These are phyloP conservation scores for Hirtodrosophila histrioides DNA, from an alignment of 2,888 invertebrate genomes.

Conservation along the genomic window DNA sequence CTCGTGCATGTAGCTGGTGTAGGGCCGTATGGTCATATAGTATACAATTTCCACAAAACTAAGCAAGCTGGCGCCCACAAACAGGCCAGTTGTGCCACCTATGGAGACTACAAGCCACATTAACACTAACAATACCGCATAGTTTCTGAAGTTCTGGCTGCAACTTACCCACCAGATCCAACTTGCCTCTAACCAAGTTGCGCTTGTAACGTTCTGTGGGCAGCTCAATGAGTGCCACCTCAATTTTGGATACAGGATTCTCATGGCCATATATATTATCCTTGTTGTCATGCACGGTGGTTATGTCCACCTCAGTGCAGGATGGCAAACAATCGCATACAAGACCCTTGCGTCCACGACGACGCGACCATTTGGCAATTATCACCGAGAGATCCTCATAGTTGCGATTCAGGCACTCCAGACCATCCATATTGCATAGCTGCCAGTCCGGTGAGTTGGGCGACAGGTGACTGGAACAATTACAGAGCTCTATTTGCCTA, in stretches of 20 bases:
- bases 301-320: constrained; percentile 89
- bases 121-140: constrained; percentile 40
- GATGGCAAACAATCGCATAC: constrained; percentile 89
- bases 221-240: constrained; percentile 87
- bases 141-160: fast-evolving
- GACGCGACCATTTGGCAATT: constrained; percentile 87
- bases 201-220: constrained; percentile 90
- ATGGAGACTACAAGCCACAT: constrained; percentile 86
- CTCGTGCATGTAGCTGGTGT: constrained; percentile 71
- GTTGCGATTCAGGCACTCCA: constrained; percentile 87
- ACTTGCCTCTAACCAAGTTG: constrained; percentile 89
- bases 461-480: constrained; percentile 89
- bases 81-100: constrained; percentile 88
- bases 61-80: constrained; percentile 88
- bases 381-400: constrained; percentile 87
- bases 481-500: constrained; percentile 87
- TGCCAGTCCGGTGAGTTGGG: constrained; percentile 85
- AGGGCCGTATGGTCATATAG: constrained; percentile 85
- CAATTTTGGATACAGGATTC: constrained; percentile 85
- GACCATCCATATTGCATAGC: constrained; percentile 88
- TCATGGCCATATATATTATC: constrained; percentile 78
- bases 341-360: constrained; percentile 86
- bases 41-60: constrained; percentile 88
- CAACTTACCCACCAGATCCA: constrained; percentile 89
- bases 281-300: constrained; percentile 85